Base-by-base conservation (phyloP, 2,888 invertebrate genomes). In the Caenorhabditis sp. region DNA sequence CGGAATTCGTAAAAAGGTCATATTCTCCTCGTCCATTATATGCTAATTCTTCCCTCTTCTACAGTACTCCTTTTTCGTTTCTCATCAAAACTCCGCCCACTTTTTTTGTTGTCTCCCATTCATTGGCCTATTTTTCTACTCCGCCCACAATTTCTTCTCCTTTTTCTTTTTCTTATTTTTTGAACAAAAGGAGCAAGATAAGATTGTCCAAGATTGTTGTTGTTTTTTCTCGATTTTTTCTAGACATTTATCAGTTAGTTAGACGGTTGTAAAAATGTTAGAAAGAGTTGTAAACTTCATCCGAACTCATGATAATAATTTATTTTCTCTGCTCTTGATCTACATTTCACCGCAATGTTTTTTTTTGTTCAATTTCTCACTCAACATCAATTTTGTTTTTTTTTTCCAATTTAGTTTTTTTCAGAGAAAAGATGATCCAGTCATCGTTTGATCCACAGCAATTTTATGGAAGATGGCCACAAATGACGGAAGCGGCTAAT, bases 381-480 rank as follows among this genome's bases (percentile, higher is more conserved):
- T 50, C 19, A 14, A 14, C n/a, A 5, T n/a, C n/a, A n/a, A n/a
- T n/a, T n/a, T 50, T 50, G 14, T 12, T 50, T 4, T 4, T n/a
- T 50, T 17, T 10, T 19, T 50, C 50, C 12, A 43, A 43, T 14
- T 58, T 19, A 0, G 8, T 31, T 51, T 1, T 58, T 67, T 72
- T 53, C 57, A 73, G 73, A 62, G 73, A 73, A 19, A 73, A 68
- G 31, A 73, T 73, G 73, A 61, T 73, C 23, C 73, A 73, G 31
- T 58, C 65, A 19, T 59, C 73, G 27, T 68, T 73, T 51, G 68
- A 73, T 49, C 50, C 68, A 50, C 73, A 73, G 21, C 58, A 43
- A 8, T 37, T 72, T 19, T 73, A 73, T 58, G 65, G 68, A 21
- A 53, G 73, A 37, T 73, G 73, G 73, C 54, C 65, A n/a, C n/a